These are phyloP conservation scores for Chlorocebus sabaeus DNA, from an alignment of 2,113 vertebrate species.

Conservation along the genomic window DNA sequence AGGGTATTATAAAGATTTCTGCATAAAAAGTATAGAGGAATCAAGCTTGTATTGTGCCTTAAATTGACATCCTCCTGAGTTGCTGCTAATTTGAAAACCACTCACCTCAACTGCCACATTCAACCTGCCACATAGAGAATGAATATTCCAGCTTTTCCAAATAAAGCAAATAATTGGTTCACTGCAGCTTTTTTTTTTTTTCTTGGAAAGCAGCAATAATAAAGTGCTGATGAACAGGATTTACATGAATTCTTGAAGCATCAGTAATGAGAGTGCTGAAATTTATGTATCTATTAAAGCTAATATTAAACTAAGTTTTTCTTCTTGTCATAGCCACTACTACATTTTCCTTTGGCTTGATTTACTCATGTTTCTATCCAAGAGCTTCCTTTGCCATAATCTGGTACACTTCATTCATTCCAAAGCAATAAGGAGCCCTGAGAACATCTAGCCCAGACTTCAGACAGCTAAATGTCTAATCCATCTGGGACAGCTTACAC, in stretches of 20 bases:
- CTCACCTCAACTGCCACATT: slow-evolving; percentile 65
- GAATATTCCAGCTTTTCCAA: slow-evolving; percentile 53
- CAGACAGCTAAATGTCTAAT: background rate
- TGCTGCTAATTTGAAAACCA: slow-evolving; percentile 28
- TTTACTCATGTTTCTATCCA: slow-evolving; percentile 1
- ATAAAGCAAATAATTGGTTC: slow-evolving; percentile 57
- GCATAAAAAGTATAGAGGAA: background rate
- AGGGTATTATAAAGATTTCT: slow-evolving; percentile 54
- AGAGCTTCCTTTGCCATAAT: slow-evolving; percentile 19
- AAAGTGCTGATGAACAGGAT: slow-evolving; percentile 54
- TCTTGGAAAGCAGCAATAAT: slow-evolving; percentile 26
- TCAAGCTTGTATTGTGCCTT: slow-evolving; percentile 39
- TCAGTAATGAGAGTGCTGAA: slow-evolving; percentile 55
- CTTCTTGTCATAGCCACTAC: slow-evolving; percentile 24
- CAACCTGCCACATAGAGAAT: slow-evolving; percentile 38
- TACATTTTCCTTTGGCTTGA: slow-evolving; percentile 44
- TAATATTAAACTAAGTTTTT: slow-evolving; percentile 60
- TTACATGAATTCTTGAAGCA: slow-evolving; percentile 52
- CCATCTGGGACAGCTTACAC: slow-evolving; percentile 20
- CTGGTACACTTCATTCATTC: slow-evolving; percentile 4
- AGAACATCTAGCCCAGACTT: background rate
- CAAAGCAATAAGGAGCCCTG: background rate
- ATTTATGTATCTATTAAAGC: slow-evolving; percentile 59
- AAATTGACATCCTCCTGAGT: slow-evolving; percentile 58
- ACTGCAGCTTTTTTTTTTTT: slow-evolving; percentile 32